Base-by-base conservation (phyloP, 2,113 vertebrate species). In the Callospermophilus lateralis region DNA sequence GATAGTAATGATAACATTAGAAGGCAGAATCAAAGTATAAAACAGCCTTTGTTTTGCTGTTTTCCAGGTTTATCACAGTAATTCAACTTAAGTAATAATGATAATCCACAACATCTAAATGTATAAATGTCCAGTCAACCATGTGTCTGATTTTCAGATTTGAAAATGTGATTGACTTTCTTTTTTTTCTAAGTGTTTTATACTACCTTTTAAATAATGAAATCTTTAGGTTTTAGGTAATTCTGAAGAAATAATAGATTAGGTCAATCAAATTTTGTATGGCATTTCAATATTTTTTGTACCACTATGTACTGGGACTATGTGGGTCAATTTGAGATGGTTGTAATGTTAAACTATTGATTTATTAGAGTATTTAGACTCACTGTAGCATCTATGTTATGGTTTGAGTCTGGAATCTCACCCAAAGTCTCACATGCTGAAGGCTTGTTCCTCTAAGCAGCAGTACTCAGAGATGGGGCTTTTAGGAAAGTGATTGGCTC, bases 121-220 rank as follows among this genome's bases (percentile, higher is more conserved):
- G 61, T 86, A 53, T 80, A 81, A 83, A 65, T 96, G 83, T 84
- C 68, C 95, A 96, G 78, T 97, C 67, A 87, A 42, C 61, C 51
- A 28, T 51, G 30, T 78, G 28, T 65, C 39, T 94, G 53, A 86
- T 13, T 51, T 84, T 63, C 22, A 93, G 90, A 24, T 84, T 92
- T 74, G 65, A 93, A 89, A 92, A 89, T 61, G 13, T 89, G 58
- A 13, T 89, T 96, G 76, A 93, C 24, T 95, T 39, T 24, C 58
- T 34, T 81, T 98, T 98, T 45, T 42, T 81, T 53, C 39, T 98
- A 98, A 97, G 94, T 96, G 95, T 97, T 26, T 63, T 97, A 96
- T 97, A 97, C 94, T 97, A 94, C 89, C 97, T 98, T 98, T 98
- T 97, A 97, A 97, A 97, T 97, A 34, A 13, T 37, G 80, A 42